A percentile compares a stretch with the other conserved stretches of the same genome.
phyloP scores from a whole-genome alignment of 64 coral and sea anemone genomes.

The Trachythela sp. region DNA sequence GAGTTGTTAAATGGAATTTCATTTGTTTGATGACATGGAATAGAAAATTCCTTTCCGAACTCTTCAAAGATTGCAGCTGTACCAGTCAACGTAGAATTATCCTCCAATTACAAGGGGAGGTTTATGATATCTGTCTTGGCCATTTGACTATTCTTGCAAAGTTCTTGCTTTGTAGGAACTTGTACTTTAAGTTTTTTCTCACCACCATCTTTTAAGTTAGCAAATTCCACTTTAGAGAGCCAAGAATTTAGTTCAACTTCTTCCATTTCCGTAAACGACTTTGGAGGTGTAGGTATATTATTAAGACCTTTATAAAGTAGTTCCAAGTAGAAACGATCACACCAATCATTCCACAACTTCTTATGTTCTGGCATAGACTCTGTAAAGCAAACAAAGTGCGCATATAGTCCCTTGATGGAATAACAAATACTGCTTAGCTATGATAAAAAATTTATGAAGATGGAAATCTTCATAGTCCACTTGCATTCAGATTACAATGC shows the following conservation, averaged over 20 bases:
- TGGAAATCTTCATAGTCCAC: no score
- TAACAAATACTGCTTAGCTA: no score
- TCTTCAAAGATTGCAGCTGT: not conserved
- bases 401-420: no score
- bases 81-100: not conserved
- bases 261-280: not conserved
- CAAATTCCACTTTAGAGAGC: not conserved
- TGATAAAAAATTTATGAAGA: no score
- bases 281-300: not conserved
- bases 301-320: not conserved
- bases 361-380: not conserved
- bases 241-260: not conserved
- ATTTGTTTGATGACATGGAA: not conserved
- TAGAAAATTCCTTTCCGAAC: not conserved
- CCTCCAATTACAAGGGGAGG: not conserved
- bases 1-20: conserved; percentile 14
- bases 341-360: not conserved
- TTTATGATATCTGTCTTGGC: not conserved
- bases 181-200: not conserved
- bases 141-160: not conserved
- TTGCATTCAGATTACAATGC: no score
- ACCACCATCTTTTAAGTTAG: not conserved
- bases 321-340: not conserved
- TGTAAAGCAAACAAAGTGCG: not conserved
- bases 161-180: not conserved